Percentiles rank a stretch among this genome's conserved stretches.
Conservation (phyloP, 2,888 invertebrate species). For the Scaptomyza cyrtandrae region DNA sequence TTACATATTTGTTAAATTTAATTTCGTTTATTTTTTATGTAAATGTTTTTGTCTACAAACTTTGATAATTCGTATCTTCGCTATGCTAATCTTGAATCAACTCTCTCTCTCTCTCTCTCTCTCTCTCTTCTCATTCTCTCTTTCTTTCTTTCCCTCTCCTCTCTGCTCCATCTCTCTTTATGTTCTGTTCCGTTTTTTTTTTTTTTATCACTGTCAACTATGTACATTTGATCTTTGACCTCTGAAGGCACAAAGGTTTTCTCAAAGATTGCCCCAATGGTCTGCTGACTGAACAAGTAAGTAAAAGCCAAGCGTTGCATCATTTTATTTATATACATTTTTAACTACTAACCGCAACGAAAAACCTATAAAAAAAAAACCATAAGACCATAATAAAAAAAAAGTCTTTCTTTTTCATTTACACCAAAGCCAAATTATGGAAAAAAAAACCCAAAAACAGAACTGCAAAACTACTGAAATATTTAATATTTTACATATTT, state of each 20-base stretch:
- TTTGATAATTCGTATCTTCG: conserved; percentile 17
- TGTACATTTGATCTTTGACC: conserved; percentile 50
- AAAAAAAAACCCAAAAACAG: not conserved
- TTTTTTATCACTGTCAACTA: conserved; percentile 24
- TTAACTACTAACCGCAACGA: conserved; percentile 28
- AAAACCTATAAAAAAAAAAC: conserved; percentile 28
- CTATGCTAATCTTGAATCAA: conserved; percentile 24
- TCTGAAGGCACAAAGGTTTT: conserved; percentile 96
- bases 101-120: not conserved
- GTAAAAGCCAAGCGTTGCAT: conserved; percentile 44
- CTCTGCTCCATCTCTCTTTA: not conserved
- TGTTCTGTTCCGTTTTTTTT: conserved; percentile 14
- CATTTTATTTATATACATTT: conserved; percentile 2
- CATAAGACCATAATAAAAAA: conserved; percentile 20
- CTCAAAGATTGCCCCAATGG: conserved; percentile 98
- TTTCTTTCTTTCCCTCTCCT: not conserved
- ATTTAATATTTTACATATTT: conserved; percentile 28
- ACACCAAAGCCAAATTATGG: not conserved
- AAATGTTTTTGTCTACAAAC: conserved; percentile 1
- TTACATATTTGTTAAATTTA: not conserved
- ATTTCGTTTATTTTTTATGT: not conserved
- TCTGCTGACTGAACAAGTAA: conserved; percentile 96
- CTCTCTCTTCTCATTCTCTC: not conserved
- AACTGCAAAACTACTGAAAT: conserved; percentile 34
- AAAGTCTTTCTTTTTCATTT: conserved; percentile 8